phyloP scores from a whole-genome alignment of 2,888 invertebrate species.

The Tetragnatha montana region DNA sequence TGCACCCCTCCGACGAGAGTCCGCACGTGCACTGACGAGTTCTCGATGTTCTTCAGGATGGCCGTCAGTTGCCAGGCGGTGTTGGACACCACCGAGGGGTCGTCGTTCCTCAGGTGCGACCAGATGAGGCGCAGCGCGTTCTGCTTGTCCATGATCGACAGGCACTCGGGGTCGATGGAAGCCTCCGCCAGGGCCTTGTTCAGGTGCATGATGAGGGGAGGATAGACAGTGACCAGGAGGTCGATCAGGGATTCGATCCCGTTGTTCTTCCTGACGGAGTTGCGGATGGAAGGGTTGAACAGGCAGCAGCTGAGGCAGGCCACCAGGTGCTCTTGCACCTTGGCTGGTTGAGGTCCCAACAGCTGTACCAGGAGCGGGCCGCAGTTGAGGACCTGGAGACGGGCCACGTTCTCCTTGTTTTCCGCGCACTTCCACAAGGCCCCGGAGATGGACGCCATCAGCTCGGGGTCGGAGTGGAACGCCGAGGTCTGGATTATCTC shows the following conservation, averaged over 20 bases:
- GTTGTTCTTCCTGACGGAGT: conserved; percentile 54
- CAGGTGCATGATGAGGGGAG: conserved; percentile 55
- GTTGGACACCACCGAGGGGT: conserved; percentile 45
- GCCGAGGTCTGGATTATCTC: conserved; percentile 59
- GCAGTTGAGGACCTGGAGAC: conserved; percentile 49
- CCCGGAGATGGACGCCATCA: conserved; percentile 54
- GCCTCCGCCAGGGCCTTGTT: conserved; percentile 56
- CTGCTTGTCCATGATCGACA: conserved; percentile 42
- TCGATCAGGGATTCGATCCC: conserved; percentile 57
- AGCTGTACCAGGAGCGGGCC: conserved; percentile 54
- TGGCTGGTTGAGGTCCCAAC: conserved; percentile 34
- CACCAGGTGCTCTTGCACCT: conserved; percentile 53
- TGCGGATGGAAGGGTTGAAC: conserved; percentile 37
- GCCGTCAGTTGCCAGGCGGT: conserved; percentile 59
- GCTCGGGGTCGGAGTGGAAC: conserved; percentile 44
- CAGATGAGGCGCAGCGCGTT: conserved; percentile 52
- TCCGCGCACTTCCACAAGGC: conserved; percentile 59
- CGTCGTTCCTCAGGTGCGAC: conserved; percentile 51
- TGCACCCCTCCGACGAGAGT: conserved; percentile 58
- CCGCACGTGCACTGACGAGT: conserved; percentile 50
- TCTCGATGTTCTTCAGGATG: conserved; percentile 45
- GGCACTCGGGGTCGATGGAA: conserved; percentile 48
- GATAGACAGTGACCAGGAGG: conserved; percentile 41
- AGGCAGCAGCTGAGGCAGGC: conserved; percentile 57
- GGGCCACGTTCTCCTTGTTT: conserved; percentile 32